Base-by-base conservation (phyloP, 2,797 vertebrate species). In the Tolypeutes matacus region DNA sequence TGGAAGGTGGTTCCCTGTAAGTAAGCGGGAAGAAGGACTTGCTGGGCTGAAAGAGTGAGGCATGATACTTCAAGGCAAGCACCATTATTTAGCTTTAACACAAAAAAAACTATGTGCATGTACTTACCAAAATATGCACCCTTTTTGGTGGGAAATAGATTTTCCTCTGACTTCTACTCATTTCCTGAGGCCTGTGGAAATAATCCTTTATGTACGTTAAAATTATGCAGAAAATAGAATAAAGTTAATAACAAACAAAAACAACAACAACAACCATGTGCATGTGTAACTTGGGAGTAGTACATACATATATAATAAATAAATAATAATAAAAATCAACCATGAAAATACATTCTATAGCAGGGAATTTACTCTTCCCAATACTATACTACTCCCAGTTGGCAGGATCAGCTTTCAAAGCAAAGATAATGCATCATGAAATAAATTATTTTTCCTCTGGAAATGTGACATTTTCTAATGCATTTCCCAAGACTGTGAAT, bases 371-470 rank as follows among this genome's bases (percentile, higher is more conserved):
- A 34, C 56, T 64, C 4, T 85, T 78, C 12, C 9, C 29, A 62
- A 21, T 2, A 27, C 14, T 53, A 17, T 53, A 53, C 51, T 53
- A 53, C 17, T 60, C 65, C 31, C 51, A 34, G 46, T 70, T 67
- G 60, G 31, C 3, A 34, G 64, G 51, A 29, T 80, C n/a, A 60
- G 20, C 65, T 89, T 67, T 70, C 51, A 65, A 49, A 80, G 67
- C 58, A 62, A 34, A 89, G 15, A 20, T 49, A 14, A 17, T 51
- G 51, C 31, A 60, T 80, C 60, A 60, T n/a, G 14, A 65, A 84
- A 70, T 94, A 60, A 53, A 86, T 17, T 39, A 25, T n/a, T 42
- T 60, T 67, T 29, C n/a, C 51, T 65, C 84, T 76, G 75, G 67
- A 81, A 86, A 86, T 21, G 18, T 77, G 60, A 27, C 13, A 85